Base-by-base conservation (phyloP, 2,888 invertebrate species). In the Endotricha flammealis region DNA sequence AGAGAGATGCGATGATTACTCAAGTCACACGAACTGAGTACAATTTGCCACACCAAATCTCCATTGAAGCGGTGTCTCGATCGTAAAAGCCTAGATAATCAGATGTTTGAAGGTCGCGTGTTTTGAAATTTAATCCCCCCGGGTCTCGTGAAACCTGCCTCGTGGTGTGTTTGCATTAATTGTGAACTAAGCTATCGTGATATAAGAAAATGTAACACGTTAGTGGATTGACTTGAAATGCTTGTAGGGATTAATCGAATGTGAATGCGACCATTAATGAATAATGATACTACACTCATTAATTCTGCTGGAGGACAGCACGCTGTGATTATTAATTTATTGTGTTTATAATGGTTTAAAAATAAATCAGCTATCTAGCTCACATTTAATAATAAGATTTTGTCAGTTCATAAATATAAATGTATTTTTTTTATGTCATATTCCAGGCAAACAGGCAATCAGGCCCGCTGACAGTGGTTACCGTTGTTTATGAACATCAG, bases 41-140 rank as follows among this genome's bases (percentile, higher is more conserved):
- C 61, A 70, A 69, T 71, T 66, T 63, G 63, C 53, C 58, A 42
- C 50, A 55, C 52, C 57, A 11, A 53, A 54, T 54, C 57, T 61
- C 61, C 56, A 68, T 72, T 69, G 64, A 69, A 59, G 51, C 53
- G 56, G 47, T 58, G 20, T 56, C 53, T 58, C 53, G 50, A 74
- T 71, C 70, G 77, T 78, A 79, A 76, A 77, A 76, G 76, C 76
- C 70, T 65, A 66, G 66, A 67, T 75, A 70, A 73, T 75, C 67
- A 67, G 70, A 72, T 66, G 68, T 59, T 61, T 71, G 68, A 78
- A 79, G 78, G 79, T 72, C 69, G 56, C 22, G 23, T 35, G 59
- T 77, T 75, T 70, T 74, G 79, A 65, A 79, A 80, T 64, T 49
- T 62, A 67, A 74, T 76, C 64, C 64, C 70, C 68, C 58, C 66